Conservation (phyloP, 1,140 invertebrate genomes). For the Zophobas morio region DNA sequence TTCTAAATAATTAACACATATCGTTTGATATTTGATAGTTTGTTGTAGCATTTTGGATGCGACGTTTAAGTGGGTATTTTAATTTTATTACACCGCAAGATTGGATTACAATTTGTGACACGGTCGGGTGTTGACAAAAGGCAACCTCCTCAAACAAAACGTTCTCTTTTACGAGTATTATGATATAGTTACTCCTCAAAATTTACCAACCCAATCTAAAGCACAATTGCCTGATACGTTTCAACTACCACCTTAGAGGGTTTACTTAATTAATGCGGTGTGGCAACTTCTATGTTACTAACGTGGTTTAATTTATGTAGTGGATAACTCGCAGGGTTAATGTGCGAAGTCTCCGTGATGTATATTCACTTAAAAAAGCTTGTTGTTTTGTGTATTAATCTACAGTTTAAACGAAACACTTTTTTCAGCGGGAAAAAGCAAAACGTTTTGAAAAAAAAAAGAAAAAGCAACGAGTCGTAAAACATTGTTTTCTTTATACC, state of each 20-base stretch:
- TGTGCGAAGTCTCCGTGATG: conserved; percentile 38
- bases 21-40: conserved; percentile 24
- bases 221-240: conserved; percentile 53
- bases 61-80: background rate
- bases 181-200: conserved; percentile 47
- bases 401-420: conserved; percentile 1
- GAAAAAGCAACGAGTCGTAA: conserved; percentile 31
- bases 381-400: conserved; percentile 10
- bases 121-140: conserved; percentile 29
- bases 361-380: conserved; percentile 22
- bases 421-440: conserved; percentile 25
- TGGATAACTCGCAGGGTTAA: conserved; percentile 37
- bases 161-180: conserved; percentile 43
- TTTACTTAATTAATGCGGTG: conserved; percentile 53
- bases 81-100: conserved; percentile 32
- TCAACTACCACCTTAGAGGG: conserved; percentile 52
- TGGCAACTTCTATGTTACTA: conserved; percentile 52
- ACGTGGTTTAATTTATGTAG: conserved; percentile 51
- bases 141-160: conserved; percentile 40
- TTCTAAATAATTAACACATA: background rate
- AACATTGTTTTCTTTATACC: conserved; percentile 45
- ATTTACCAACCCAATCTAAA: conserved; percentile 49
- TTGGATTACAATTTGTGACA: conserved; percentile 39
- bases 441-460: conserved; percentile 22
- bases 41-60: conserved; percentile 1